Evolutionary conservation across 2,797 vertebrate genomes (phyloP).

Genomic region (Ceyx erithaca): DNA sequence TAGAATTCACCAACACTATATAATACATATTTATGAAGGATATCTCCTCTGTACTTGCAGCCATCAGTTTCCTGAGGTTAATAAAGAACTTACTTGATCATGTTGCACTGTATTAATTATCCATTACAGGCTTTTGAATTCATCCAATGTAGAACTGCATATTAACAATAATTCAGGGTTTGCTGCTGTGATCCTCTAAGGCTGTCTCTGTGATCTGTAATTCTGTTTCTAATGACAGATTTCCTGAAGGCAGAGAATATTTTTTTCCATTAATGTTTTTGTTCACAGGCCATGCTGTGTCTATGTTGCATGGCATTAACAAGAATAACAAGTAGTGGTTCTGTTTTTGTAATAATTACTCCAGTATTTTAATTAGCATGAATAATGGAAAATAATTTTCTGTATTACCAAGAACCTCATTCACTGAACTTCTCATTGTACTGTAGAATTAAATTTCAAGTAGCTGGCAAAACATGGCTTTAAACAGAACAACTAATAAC

Average conservation of each 20-base stretch:
- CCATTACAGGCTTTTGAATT: conserved; percentile 41
- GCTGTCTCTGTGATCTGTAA: conserved; percentile 19
- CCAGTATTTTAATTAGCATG: not conserved
- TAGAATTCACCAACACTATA: conserved; percentile 42
- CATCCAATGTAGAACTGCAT: not conserved
- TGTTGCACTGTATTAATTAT: conserved; percentile 63
- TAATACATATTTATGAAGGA: conserved; percentile 64
- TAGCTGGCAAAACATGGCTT: not conserved
- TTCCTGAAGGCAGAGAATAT: conserved; percentile 17
- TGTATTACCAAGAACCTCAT: not conserved
- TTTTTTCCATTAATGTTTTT: not conserved
- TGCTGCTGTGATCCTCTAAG: not conserved
- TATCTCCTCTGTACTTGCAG: conserved; percentile 25
- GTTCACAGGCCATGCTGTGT: not conserved
- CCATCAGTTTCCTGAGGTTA: conserved; percentile 45
- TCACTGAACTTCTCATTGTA: not conserved
- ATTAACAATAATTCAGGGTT: conserved; percentile 31
- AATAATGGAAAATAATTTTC: not conserved
- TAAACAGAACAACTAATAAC: not conserved
- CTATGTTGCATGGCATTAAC: not conserved
- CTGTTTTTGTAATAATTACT: conserved; percentile 1
- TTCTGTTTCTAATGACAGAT: conserved; percentile 28
- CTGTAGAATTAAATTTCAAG: not conserved
- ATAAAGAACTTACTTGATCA: conserved; percentile 49
- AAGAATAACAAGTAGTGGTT: not conserved